phyloP scores from a whole-genome alignment of 2,888 invertebrate genomes.

The Cantharis flavilabris region DNA sequence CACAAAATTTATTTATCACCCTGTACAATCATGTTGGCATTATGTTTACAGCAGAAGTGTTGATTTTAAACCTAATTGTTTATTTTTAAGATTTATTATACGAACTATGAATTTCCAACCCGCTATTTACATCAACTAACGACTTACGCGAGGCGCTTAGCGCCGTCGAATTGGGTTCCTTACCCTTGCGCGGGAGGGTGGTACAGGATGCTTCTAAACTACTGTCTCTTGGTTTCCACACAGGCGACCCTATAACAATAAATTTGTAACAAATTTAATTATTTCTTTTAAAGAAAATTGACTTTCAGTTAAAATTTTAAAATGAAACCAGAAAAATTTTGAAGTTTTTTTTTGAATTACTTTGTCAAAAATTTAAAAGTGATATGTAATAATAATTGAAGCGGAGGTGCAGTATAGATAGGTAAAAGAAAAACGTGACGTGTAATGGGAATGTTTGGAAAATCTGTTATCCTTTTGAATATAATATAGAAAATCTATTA shows the following conservation, averaged over 20 bases:
- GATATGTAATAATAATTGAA: neutral
- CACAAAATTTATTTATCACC: neutral
- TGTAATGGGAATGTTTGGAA: neutral
- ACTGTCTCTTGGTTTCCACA: constrained; percentile 96
- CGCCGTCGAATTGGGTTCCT: constrained; percentile 58
- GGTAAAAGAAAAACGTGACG: too few species aligned
- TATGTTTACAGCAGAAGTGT: constrained; percentile 10
- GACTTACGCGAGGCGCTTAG: constrained; percentile 65
- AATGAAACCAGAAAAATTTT: neutral
- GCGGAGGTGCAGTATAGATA: neutral
- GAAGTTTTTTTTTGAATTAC: neutral
- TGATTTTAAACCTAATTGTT: neutral
- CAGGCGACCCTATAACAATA: constrained; percentile 89
- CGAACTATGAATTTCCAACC: constrained; percentile 54
- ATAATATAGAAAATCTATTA: too few species aligned
- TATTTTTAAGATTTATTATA: constrained; percentile 49
- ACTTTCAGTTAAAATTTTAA: constrained; percentile 20
- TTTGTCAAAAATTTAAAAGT: neutral
- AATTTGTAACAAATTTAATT: constrained; percentile 23
- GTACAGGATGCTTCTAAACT: constrained; percentile 63
- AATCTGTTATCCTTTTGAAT: too few species aligned
- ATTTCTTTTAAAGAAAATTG: constrained; percentile 8
- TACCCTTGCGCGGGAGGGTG: constrained; percentile 67
- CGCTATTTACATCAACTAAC: constrained; percentile 60
- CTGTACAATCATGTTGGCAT: constrained; percentile 1